Conservation (phyloP, 2,797 vertebrate genomes). For the Erpetoichthys calabaricus region DNA sequence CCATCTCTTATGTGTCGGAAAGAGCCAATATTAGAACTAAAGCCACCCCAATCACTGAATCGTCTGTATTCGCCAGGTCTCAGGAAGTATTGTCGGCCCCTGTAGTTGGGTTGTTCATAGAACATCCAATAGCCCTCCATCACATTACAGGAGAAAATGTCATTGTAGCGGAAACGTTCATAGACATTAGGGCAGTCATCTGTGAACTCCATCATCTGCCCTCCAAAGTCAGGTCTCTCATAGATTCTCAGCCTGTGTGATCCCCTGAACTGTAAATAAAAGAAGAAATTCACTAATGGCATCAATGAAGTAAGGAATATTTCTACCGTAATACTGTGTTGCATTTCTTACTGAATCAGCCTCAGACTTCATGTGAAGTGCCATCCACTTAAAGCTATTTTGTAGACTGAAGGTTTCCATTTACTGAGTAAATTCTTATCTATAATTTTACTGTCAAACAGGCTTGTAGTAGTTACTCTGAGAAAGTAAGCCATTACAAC, state of each 20-base stretch:
- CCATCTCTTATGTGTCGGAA: slow-evolving; percentile 30
- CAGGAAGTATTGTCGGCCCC: slow-evolving; percentile 41
- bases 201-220: slow-evolving; percentile 45
- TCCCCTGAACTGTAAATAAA: slow-evolving; percentile 30
- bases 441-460: too few species aligned
- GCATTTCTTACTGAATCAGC: too few species aligned
- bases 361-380: too few species aligned
- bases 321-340: too few species aligned
- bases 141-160: slow-evolving; percentile 47
- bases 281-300: background rate
- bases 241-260: slow-evolving; percentile 43
- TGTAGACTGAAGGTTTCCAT: too few species aligned
- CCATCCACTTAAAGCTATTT: too few species aligned
- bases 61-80: slow-evolving; percentile 43
- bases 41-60: slow-evolving; percentile 35
- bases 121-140: slow-evolving; percentile 52
- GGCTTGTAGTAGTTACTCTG: too few species aligned
- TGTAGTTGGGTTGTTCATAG: slow-evolving; percentile 40
- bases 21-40: slow-evolving; percentile 35
- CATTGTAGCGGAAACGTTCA: slow-evolving; percentile 37
- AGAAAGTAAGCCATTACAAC: too few species aligned
- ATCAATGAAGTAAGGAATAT: too few species aligned
- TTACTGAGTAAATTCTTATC: too few species aligned
- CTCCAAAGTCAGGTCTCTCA: slow-evolving; percentile 47
- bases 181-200: slow-evolving; percentile 47